Base-by-base conservation (phyloP, 2,888 invertebrate species). In the Chalcosyrphus nemorum region DNA sequence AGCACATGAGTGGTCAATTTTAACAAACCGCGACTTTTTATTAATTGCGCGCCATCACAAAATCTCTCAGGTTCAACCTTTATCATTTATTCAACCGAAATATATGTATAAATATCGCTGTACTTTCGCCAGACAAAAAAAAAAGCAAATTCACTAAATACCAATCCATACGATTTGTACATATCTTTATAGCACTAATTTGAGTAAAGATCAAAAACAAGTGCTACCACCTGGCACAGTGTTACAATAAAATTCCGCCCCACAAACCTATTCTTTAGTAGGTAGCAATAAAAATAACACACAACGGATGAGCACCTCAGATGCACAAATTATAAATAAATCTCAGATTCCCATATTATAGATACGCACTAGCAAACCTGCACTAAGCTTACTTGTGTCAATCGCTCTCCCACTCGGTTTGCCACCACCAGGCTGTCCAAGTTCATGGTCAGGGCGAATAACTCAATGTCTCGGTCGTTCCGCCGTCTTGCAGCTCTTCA, bases 401-500 rank as follows among this genome's bases (percentile, higher is more conserved):
- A 27, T 9, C 32, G 24, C 24, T 65, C 45, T 54, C n/a, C 11
- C 29, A 71, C 41, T 29, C 50, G 50, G 59, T 24, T 17, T 65
- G 56, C 61, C 47, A 29, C 13, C 52, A 32, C n/a, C 32, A 59
- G 19, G 59, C 63, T 29, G 68, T 65, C 70, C 78, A 84, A 84
- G 84, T 78, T 84, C 84, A 84, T 32, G 84, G 84, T 65, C 56
- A 71, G n/a, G n/a, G n/a, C 11, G 21, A 81, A 68, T 54, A 77
- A 57, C 68, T 84, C 41, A 74, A 54, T 68, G 78, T 71, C 71
- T 78, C 63, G 78, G 63, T 27, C 52, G 32, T 19, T 47, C 19
- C 43, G 15, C 19, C 50, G 38, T 38, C 15, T 32, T 54, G 1
- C 11, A 13, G 29, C 56, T 24, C 54, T 15, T 19, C 38, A 71